phyloP scores from a whole-genome alignment of 2,888 invertebrate genomes.

The Stenotaenia linearis region DNA sequence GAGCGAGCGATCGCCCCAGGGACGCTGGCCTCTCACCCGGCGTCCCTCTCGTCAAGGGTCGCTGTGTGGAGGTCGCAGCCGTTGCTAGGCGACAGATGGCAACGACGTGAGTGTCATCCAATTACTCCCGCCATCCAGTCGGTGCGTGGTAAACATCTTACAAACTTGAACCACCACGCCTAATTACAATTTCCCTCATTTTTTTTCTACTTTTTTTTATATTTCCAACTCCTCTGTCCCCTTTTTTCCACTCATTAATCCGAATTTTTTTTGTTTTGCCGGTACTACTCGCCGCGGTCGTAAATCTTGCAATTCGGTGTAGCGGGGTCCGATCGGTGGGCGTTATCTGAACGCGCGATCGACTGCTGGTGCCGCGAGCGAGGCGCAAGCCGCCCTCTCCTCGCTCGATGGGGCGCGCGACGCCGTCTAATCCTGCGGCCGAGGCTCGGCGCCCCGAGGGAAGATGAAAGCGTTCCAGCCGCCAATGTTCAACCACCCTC shows the following conservation, averaged over 20 bases:
- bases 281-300: neutral
- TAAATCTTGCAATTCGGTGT: neutral
- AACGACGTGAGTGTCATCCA: conserved; percentile 24
- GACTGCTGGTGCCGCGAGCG: conserved; percentile 3
- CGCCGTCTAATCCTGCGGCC: conserved; percentile 26
- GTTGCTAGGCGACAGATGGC: conserved; percentile 26
- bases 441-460: conserved; percentile 24
- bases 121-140: conserved; percentile 16
- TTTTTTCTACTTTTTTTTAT: neutral
- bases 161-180: conserved; percentile 7
- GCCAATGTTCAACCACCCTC: conserved; percentile 1
- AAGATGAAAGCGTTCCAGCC: conserved; percentile 26
- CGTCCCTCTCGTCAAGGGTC: neutral
- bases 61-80: conserved; percentile 7
- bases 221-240: neutral
- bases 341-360: conserved; percentile 26
- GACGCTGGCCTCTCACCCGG: neutral
- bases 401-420: conserved; percentile 21
- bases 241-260: neutral
- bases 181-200: neutral
- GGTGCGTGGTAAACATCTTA: conserved; percentile 20
- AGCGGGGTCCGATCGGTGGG: conserved; percentile 7
- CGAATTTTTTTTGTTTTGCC: neutral
- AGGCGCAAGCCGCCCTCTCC: conserved; percentile 14
- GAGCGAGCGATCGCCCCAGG: neutral